These are phyloP conservation scores for Actinopyga echinites DNA, from an alignment of 53 echinoderm and acorn worm genomes.

Conservation along the genomic window DNA sequence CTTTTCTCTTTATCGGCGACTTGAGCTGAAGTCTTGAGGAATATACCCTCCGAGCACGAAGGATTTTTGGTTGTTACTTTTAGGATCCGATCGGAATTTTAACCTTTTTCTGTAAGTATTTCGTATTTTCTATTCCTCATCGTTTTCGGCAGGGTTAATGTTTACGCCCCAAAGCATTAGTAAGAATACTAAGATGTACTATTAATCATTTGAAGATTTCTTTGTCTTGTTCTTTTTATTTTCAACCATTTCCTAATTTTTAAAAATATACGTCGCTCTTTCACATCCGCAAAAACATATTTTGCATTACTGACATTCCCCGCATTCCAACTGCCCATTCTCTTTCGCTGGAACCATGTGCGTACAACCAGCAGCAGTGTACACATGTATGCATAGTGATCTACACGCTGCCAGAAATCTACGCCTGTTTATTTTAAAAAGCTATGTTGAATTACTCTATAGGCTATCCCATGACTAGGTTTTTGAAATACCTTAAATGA, in stretches of 20 bases:
- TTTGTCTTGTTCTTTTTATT: too few relatives aligned
- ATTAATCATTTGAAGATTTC: too few relatives aligned
- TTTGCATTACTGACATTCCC: slow-evolving; percentile 13
- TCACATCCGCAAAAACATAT: slow-evolving; percentile 21
- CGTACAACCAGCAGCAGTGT: too few relatives aligned
- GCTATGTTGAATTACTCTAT: too few relatives aligned
- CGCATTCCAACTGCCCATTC: too few relatives aligned
- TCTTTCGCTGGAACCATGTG: too few relatives aligned
- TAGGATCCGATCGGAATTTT: slow-evolving; percentile 27
- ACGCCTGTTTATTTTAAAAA: too few relatives aligned
- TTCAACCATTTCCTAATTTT: not conserved
- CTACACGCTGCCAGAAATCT: too few relatives aligned
- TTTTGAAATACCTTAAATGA: too few relatives aligned
- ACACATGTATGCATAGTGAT: too few relatives aligned
- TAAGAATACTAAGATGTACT: not conserved
- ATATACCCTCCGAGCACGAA: slow-evolving; percentile 1
- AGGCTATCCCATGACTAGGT: too few relatives aligned
- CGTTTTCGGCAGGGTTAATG: not conserved
- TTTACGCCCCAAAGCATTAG: not conserved
- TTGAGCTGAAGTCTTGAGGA: slow-evolving; percentile 18
- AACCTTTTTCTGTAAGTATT: slow-evolving; percentile 28
- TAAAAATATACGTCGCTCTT: not conserved
- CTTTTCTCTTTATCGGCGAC: not conserved
- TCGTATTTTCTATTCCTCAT: not conserved
- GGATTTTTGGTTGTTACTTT: not conserved